Evolutionary conservation across 2,113 vertebrate species (phyloP).

Genomic region (Xiphias gladius): DNA sequence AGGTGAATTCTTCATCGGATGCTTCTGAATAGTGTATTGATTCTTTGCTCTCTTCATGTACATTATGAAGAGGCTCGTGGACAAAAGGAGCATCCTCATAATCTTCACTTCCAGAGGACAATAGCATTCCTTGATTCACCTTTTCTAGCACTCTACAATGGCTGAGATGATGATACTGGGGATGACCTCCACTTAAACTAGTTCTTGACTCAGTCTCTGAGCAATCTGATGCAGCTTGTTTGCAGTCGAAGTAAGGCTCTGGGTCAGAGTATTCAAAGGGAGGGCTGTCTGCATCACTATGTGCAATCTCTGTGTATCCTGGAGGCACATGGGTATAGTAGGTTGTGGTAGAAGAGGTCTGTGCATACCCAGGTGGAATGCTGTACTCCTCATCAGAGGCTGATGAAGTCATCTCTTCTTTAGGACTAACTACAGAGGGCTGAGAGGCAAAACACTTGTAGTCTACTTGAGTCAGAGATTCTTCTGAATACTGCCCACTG

Average conservation of each 20-base stretch:
- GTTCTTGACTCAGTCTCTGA: slow-evolving; percentile 62
- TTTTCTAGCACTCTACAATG: slow-evolving; percentile 9
- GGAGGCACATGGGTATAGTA: slow-evolving; percentile 20
- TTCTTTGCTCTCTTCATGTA: slow-evolving; percentile 50
- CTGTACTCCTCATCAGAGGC: slow-evolving; percentile 63
- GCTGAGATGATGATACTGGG: background rate
- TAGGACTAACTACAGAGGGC: slow-evolving; percentile 22
- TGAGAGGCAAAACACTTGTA: slow-evolving; percentile 39
- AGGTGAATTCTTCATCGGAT: slow-evolving; percentile 81
- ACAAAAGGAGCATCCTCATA: slow-evolving; percentile 82
- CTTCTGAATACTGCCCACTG: slow-evolving; percentile 39
- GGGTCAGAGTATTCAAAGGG: slow-evolving; percentile 68
- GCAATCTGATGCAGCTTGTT: slow-evolving; percentile 71
- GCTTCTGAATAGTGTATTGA: slow-evolving; percentile 44
- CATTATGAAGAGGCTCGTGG: slow-evolving; percentile 80
- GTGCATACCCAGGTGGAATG: slow-evolving; percentile 35
- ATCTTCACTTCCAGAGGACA: slow-evolving; percentile 78
- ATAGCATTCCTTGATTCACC: slow-evolving; percentile 18
- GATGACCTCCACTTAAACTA: slow-evolving; percentile 1
- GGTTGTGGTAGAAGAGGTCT: slow-evolving; percentile 23
- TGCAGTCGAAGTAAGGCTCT: slow-evolving; percentile 81
- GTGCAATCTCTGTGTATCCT: slow-evolving; percentile 14
- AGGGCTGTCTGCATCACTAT: slow-evolving; percentile 24
- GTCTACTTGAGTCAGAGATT: slow-evolving; percentile 37
- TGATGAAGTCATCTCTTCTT: slow-evolving; percentile 45